Evolutionary conservation across 2,797 vertebrate genomes (phyloP), one percentile per base, ranked within the genome.

Genomic region (Gadopsis bispinosus): DNA sequence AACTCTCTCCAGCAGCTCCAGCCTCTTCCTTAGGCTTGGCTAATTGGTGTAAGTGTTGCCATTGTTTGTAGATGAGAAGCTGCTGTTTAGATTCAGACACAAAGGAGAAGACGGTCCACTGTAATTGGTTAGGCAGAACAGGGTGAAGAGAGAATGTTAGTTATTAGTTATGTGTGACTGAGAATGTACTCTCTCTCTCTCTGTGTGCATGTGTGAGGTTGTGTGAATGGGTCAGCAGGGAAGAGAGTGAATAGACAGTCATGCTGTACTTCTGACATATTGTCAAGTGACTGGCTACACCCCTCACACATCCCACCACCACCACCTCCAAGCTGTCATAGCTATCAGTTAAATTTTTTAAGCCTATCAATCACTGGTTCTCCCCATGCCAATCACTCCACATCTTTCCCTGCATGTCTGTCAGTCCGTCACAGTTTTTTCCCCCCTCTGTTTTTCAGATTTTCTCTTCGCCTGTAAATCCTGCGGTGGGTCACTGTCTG

Each of bases 41-140:
- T 91, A 90, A 93, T 91, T 89, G 81, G 75, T 64, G 31, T 85
- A 83, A 91, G 89, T 88, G 84, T 84, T 76, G 84, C 80, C 77
- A 84, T 80, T 84, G 84, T 88, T 83, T 89, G 75, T 68, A 72
- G 84, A 87, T 84, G 84, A 89, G 86, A 87, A 80, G 77, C 60
- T 29, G 37, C 69, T 83, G 83, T 86, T 89, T 84, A 74, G 81
- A 79, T 83, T 73, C 50, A 54, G 77, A 75, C 71, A 88, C 82
- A 90, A 88, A 89, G 74, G 74, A 73, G 58, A 80, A 79, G 69
- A 58, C 17, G 5, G 68, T 76, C 29, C 8, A 39, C 75, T 75
- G 69, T 83, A 87, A 85, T 75, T 79, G 75, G 70, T 68, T 33
- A 53, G 54, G 45, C 69, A 35, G 29, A 61, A 62, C 35, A 77